A percentile compares a stretch with the other conserved stretches of the same genome.
Conservation (phyloP, 1,140 invertebrate species). For the Scylla paramamosain region DNA sequence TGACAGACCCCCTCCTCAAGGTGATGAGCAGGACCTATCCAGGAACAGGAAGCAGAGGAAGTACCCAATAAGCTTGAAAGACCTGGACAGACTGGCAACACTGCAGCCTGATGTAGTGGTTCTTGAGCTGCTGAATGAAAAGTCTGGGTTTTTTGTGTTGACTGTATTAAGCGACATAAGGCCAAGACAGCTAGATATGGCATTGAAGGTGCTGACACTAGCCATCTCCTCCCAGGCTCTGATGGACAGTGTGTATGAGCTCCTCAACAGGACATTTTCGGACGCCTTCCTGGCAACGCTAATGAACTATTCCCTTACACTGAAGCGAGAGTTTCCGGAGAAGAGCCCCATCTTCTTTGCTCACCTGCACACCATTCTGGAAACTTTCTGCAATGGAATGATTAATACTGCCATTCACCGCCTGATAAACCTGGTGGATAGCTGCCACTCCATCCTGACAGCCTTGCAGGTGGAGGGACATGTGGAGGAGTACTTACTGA, state of each 20-base stretch:
- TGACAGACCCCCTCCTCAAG: too few relatives aligned
- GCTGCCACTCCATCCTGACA: not conserved
- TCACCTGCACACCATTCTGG: constrained; percentile 36
- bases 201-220: constrained; percentile 60
- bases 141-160: constrained; percentile 42
- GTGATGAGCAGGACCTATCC: not conserved
- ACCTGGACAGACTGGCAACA: constrained; percentile 38
- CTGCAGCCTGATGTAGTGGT: constrained; percentile 49
- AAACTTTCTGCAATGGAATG: constrained; percentile 47
- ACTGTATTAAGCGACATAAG: constrained; percentile 16
- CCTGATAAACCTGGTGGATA: constrained; percentile 30
- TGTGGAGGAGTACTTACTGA: not conserved
- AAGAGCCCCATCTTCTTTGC: constrained; percentile 4
- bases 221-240: constrained; percentile 46
- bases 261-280: constrained; percentile 54
- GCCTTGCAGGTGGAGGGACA: not conserved
- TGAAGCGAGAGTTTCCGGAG: constrained; percentile 36
- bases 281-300: constrained; percentile 41
- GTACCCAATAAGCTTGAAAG: constrained; percentile 40
- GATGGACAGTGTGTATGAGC: constrained; percentile 45
- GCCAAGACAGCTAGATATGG: not conserved
- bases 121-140: constrained; percentile 42
- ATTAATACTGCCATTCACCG: constrained; percentile 44
- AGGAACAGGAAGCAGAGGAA: constrained; percentile 17
- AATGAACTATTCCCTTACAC: not conserved